Evolutionary conservation across 2,113 vertebrate species (phyloP).

Genomic region (Cebidichthys violaceus): DNA sequence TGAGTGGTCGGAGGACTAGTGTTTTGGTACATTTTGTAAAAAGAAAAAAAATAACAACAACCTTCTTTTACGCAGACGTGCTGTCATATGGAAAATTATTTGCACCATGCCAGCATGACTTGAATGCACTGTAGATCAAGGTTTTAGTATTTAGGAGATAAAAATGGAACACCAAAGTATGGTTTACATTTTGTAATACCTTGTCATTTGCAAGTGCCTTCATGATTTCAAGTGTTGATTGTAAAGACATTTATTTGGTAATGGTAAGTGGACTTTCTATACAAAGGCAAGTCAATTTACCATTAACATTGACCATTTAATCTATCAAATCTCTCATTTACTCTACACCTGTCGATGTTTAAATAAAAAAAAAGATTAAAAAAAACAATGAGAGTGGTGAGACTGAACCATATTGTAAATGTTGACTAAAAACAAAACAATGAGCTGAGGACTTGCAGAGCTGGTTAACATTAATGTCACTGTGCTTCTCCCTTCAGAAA

Average conservation of each 20-base stretch:
- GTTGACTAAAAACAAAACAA: not conserved
- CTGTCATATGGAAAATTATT: too few species aligned
- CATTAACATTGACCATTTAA: not conserved
- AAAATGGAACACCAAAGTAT: too few species aligned
- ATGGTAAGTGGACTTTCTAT: not conserved
- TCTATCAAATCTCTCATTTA: not conserved
- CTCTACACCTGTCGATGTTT: not conserved
- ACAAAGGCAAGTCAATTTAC: not conserved
- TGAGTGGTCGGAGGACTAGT: too few species aligned
- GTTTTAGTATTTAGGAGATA: too few species aligned
- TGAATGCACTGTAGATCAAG: too few species aligned
- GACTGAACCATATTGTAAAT: not conserved
- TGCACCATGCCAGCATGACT: too few species aligned
- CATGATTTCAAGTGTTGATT: not conserved
- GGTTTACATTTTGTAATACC: too few species aligned
- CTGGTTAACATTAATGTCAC: not conserved
- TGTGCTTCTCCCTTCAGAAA: constrained; percentile 7
- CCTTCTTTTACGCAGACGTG: too few species aligned
- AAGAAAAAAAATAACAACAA: too few species aligned
- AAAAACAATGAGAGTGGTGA: not conserved
- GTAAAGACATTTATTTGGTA: not conserved
- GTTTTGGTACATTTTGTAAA: too few species aligned
- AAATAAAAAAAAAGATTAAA: not conserved
- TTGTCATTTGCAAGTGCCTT: too few species aligned
- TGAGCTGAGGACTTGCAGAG: not conserved